Percentiles rank a stretch among this genome's conserved stretches.
These are phyloP conservation scores for Cryptus viduatorius DNA, from an alignment of 2,888 invertebrate species.

Conservation along the genomic window DNA sequence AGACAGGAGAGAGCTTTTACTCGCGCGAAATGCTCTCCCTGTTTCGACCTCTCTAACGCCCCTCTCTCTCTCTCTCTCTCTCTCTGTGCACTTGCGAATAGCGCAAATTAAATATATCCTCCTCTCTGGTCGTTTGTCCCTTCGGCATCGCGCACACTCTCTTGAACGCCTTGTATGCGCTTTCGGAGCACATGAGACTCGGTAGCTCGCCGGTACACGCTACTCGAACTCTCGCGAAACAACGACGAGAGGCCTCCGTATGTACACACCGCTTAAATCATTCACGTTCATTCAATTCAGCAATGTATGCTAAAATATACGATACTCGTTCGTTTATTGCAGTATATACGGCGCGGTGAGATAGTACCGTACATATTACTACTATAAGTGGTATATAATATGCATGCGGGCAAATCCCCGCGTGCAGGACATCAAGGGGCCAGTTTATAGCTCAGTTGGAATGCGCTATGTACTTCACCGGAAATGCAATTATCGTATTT, in stretches of 20 bases:
- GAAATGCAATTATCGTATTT: conserved; percentile 74
- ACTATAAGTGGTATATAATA: conserved; percentile 62
- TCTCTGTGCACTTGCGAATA: conserved; percentile 37
- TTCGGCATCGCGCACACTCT: not conserved
- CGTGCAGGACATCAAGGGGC: conserved; percentile 61
- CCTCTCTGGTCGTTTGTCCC: conserved; percentile 23
- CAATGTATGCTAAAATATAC: conserved; percentile 68
- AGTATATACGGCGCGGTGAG: conserved; percentile 35
- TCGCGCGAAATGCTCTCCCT: not conserved
- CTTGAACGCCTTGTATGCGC: not conserved
- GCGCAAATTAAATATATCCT: conserved; percentile 54
- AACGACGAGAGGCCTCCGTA: conserved; percentile 40
- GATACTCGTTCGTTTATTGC: conserved; percentile 64
- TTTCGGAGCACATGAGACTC: not conserved
- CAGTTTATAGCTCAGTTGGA: conserved; percentile 68
- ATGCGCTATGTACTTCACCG: conserved; percentile 66
- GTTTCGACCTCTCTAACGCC: conserved; percentile 2
- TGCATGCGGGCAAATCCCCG: conserved; percentile 65
- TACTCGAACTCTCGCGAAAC: conserved; percentile 53
- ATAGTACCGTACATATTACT: conserved; percentile 45
- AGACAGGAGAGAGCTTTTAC: not conserved
- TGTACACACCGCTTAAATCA: conserved; percentile 61
- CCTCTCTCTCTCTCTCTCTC: too few relatives aligned
- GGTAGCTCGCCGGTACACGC: not conserved
- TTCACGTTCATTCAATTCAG: conserved; percentile 68